Evolutionary conservation across 2,888 invertebrate species (phyloP).

Genomic region (Eilema sororculum): DNA sequence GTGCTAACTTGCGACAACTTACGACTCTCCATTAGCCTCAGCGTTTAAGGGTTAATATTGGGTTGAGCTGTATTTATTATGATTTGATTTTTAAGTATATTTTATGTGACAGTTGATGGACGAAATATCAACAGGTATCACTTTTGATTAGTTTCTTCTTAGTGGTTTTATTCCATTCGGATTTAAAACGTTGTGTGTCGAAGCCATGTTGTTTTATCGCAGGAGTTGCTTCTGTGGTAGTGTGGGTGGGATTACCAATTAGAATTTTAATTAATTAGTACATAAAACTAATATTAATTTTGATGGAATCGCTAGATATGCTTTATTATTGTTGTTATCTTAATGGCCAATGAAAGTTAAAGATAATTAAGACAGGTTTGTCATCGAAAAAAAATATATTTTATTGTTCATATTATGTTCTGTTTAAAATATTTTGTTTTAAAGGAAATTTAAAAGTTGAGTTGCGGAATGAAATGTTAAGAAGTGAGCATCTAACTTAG

Average conservation of each 20-base stretch:
- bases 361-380: neutral
- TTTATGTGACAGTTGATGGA: slow-evolving; percentile 23
- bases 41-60: slow-evolving; percentile 46
- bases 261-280: slow-evolving; percentile 5
- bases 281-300: slow-evolving; percentile 4
- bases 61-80: slow-evolving; percentile 43
- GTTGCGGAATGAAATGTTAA: neutral
- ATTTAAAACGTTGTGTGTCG: neutral
- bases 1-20: slow-evolving; percentile 64
- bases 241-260: slow-evolving; percentile 2
- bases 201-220: neutral
- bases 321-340: slow-evolving; percentile 8
- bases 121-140: slow-evolving; percentile 10
- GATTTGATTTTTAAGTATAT: slow-evolving; percentile 28
- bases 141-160: slow-evolving; percentile 1
- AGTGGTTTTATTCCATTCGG: neutral
- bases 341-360: neutral
- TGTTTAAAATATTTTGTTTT: neutral
- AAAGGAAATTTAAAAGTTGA: neutral
- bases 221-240: neutral
- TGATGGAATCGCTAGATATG: neutral
- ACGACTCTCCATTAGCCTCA: slow-evolving; percentile 65
- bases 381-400: neutral
- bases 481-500: too few relatives aligned
- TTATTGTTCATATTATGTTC: neutral